Base-by-base conservation (phyloP, 2,113 vertebrate genomes). In the Pluvianellus socialis region DNA sequence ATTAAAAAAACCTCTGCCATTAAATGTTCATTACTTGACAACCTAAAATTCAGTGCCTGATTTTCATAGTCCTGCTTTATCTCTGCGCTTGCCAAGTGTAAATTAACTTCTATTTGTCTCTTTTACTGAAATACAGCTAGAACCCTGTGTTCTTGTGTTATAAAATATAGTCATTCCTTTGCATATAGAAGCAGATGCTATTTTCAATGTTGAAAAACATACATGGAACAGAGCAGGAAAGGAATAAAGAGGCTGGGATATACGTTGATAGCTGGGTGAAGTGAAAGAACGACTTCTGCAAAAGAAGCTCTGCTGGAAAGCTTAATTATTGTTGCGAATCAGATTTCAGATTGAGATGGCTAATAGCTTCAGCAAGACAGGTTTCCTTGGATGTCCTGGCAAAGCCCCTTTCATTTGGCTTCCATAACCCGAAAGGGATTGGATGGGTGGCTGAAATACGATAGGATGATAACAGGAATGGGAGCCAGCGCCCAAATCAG, bases 401-500 rank as follows among this genome's bases (percentile, higher is more conserved):
- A 91, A 95, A 96, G 45, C 12, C 24, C 45, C 55, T 92, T 52
- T 55, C 42, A 38, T 88, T 35, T 77, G 83, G 38, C 75, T 86
- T 88, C 75, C 74, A 47, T 58, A 74, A 92, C 28, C 19, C 26
- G 44, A 38, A 35, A 71, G 47, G 66, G 59, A 56, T 90, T 2
- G 8, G 61, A 50, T 1, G 4, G 10, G 21, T 40, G 33, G 42
- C n/a, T 88, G 85, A 88, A 94, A 95, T 5, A 38, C 2, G 5
- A 53, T 63, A 53, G 55, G 52, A 82, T 75, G 84, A 56, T 56
- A 79, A 68, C 26, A 67, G 81, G 70, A 85, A 50, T 2, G 5
- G 94, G 68, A 96, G 47, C 68, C 88, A 92, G 92, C 53, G 56
- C 55, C 86, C 79, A 95, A 91, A 94, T 90, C 82, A 65, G 92